Evolutionary conservation across 2,113 vertebrate species (phyloP).

Genomic region (Empidonax traillii): DNA sequence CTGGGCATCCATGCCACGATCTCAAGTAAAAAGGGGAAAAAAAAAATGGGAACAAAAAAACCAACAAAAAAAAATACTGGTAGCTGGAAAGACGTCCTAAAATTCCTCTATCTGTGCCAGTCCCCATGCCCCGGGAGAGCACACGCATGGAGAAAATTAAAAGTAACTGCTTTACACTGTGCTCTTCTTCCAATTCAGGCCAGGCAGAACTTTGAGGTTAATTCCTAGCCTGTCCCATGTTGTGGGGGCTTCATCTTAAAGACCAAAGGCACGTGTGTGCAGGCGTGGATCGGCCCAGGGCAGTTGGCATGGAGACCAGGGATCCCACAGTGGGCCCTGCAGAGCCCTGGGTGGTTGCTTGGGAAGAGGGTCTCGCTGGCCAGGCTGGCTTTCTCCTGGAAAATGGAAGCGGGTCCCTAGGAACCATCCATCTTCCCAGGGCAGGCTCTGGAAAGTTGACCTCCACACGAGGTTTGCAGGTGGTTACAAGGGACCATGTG

Average conservation of each 20-base stretch:
- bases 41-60: background rate
- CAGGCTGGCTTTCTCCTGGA: background rate
- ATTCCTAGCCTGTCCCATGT: background rate
- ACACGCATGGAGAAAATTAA: constrained; percentile 40
- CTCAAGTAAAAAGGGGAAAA: background rate
- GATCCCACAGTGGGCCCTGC: fast-evolving
- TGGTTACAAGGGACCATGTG: background rate
- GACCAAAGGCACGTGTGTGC: background rate
- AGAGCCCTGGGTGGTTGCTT: background rate
- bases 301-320: fast-evolving
- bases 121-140: constrained; percentile 7
- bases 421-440: background rate
- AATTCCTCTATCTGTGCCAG: constrained; percentile 61
- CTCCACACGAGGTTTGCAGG: background rate
- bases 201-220: background rate
- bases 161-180: constrained; percentile 25
- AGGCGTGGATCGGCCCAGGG: fast-evolving
- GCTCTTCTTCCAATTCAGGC: constrained; percentile 45
- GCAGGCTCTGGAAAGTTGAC: background rate
- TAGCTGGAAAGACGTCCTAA: constrained; percentile 15
- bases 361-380: background rate
- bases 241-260: background rate
- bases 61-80: background rate
- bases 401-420: background rate
- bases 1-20: constrained; percentile 9